Evolutionary conservation across 2,113 vertebrate genomes (phyloP).

Genomic region (Thunnus maccoyii): DNA sequence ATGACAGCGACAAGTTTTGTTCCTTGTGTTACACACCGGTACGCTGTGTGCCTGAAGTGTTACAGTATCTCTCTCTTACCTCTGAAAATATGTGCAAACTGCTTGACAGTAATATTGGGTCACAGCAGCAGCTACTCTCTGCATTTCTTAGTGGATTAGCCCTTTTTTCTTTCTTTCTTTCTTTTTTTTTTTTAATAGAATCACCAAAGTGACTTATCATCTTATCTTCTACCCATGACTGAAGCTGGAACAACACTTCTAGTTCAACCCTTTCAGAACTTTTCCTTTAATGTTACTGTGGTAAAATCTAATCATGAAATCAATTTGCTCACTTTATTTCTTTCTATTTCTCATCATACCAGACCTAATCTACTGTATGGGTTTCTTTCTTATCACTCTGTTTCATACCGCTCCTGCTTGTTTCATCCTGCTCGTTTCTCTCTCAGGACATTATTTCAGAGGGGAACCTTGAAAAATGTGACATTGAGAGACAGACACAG

Average conservation of each 20-base stretch:
- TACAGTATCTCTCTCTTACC: neutral
- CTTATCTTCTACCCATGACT: slow-evolving; percentile 25
- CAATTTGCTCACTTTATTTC: slow-evolving; percentile 37
- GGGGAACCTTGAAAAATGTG: slow-evolving; percentile 1
- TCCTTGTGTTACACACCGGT: neutral
- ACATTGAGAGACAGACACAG: slow-evolving; percentile 1
- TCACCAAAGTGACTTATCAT: slow-evolving; percentile 23
- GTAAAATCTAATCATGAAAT: slow-evolving; percentile 51
- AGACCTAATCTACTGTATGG: slow-evolving; percentile 14
- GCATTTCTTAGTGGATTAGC: neutral
- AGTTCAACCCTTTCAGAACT: slow-evolving; percentile 32
- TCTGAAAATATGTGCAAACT: neutral
- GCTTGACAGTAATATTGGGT: neutral
- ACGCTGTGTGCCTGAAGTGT: neutral
- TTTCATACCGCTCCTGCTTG: slow-evolving; percentile 3
- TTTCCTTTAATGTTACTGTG: slow-evolving; percentile 42
- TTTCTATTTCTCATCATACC: slow-evolving; percentile 11
- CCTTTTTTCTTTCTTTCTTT: neutral
- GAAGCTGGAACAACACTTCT: slow-evolving; percentile 2
- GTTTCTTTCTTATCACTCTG: slow-evolving; percentile 40
- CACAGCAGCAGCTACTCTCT: neutral
- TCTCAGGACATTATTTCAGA: neutral
- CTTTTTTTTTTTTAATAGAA: neutral
- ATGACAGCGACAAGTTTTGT: slow-evolving; percentile 40
- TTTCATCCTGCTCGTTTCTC: neutral